phyloP scores from a whole-genome alignment of 2,888 invertebrate genomes.

The Eupeodes luniger region DNA sequence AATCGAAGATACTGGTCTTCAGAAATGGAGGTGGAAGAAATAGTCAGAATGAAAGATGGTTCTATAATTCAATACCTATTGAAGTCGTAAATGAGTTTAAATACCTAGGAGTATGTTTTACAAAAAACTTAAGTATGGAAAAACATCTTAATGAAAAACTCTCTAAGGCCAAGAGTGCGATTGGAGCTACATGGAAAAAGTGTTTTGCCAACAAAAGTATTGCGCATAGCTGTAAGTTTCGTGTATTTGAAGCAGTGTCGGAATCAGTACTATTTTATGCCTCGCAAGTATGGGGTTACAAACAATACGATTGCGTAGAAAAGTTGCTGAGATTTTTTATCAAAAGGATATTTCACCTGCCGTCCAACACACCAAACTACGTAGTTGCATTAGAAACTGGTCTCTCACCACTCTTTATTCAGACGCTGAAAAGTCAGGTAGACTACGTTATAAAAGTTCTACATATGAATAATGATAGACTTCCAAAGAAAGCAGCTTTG shows the following conservation, averaged over 20 bases:
- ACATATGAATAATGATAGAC: no score
- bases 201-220: no score
- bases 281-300: neutral
- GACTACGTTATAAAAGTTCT: no score
- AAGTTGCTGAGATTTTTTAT: neutral
- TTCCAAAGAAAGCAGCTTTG: no score
- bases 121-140: neutral
- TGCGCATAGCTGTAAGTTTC: neutral
- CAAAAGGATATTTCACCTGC: neutral
- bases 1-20: neutral
- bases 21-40: constrained; percentile 2
- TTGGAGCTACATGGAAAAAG: neutral
- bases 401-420: no score
- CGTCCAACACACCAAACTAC: no score
- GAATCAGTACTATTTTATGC: neutral
- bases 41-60: neutral
- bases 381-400: no score
- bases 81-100: neutral
- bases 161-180: neutral
- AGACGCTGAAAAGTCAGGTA: no score
- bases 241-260: neutral
- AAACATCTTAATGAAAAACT: neutral
- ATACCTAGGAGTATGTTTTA: neutral
- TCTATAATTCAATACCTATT: neutral
- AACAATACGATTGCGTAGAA: neutral